Evolutionary conservation across 1,140 invertebrate genomes (phyloP).

Genomic region (Drosophila tsacasi): DNA sequence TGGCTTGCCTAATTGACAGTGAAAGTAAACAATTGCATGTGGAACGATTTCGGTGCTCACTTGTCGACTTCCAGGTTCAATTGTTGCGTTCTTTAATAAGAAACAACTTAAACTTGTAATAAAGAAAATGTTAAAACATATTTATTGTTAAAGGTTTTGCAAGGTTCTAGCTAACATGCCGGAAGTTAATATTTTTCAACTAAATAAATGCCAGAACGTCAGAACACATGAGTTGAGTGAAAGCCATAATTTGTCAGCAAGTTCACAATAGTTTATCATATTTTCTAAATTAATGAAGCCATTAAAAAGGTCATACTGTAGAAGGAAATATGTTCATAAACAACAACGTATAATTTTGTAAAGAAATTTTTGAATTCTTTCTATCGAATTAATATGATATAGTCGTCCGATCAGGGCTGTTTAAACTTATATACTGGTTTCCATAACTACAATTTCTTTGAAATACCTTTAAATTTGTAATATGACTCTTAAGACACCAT

Average conservation of each 20-base stretch:
- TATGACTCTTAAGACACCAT: too few relatives aligned
- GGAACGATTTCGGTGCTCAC: not conserved
- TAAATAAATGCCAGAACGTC: not conserved
- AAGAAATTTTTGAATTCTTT: not conserved
- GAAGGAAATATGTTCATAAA: not conserved
- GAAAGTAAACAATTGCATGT: constrained; percentile 4
- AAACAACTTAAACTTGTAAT: not conserved
- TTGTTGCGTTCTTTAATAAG: not conserved
- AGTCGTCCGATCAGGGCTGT: too few relatives aligned
- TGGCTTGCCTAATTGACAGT: not conserved
- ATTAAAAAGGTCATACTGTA: not conserved
- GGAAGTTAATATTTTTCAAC: not conserved
- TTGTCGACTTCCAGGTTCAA: not conserved
- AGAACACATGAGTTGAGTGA: not conserved
- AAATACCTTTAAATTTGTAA: too few relatives aligned
- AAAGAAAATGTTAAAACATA: not conserved
- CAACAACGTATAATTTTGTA: not conserved
- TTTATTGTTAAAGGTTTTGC: not conserved
- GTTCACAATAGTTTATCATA: not conserved
- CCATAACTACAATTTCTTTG: too few relatives aligned
- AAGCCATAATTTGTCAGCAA: not conserved
- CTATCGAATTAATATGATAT: not conserved
- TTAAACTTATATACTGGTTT: too few relatives aligned
- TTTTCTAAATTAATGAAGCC: not conserved
- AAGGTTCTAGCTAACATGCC: not conserved